These are phyloP conservation scores for Sogatella furcifera DNA, from an alignment of 1,140 invertebrate species.

Conservation along the genomic window DNA sequence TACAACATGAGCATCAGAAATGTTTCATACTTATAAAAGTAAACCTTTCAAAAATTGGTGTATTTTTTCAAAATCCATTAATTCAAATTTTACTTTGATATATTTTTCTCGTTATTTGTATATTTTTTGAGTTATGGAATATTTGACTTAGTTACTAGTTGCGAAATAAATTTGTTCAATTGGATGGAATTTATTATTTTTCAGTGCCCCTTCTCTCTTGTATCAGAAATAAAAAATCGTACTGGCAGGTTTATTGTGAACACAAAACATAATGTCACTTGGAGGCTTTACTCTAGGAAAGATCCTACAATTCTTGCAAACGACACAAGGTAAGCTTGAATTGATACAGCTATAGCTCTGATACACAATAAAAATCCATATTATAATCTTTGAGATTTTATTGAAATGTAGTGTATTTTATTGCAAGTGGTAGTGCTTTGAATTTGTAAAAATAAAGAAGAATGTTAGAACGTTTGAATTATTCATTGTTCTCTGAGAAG, in stretches of 20 bases:
- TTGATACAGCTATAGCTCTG: not conserved
- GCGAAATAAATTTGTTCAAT: not conserved
- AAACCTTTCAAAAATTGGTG: too few relatives aligned
- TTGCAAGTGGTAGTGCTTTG: too few relatives aligned
- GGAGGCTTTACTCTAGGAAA: constrained; percentile 17
- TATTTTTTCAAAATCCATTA: too few relatives aligned
- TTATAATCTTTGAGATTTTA: not conserved
- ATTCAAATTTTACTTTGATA: too few relatives aligned
- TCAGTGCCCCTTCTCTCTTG: constrained; percentile 20
- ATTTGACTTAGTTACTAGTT: too few relatives aligned
- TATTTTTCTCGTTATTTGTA: too few relatives aligned
- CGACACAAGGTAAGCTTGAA: constrained; percentile 8
- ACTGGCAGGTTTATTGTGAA: constrained; percentile 14
- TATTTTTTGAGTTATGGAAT: too few relatives aligned
- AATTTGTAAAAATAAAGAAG: too few relatives aligned
- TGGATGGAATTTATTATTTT: constrained; percentile 3
- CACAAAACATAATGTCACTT: constrained; percentile 17
- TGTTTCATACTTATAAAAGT: too few relatives aligned
- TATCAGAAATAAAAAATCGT: constrained; percentile 4
- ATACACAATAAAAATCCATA: not conserved
- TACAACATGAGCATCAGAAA: not conserved
- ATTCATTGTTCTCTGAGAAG: too few relatives aligned
- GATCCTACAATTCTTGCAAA: constrained; percentile 7
- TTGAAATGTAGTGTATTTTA: too few relatives aligned
- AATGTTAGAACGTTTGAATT: too few relatives aligned